Evolutionary conservation across 2,888 invertebrate species (phyloP).

Genomic region (Hoplodrina ambigua): DNA sequence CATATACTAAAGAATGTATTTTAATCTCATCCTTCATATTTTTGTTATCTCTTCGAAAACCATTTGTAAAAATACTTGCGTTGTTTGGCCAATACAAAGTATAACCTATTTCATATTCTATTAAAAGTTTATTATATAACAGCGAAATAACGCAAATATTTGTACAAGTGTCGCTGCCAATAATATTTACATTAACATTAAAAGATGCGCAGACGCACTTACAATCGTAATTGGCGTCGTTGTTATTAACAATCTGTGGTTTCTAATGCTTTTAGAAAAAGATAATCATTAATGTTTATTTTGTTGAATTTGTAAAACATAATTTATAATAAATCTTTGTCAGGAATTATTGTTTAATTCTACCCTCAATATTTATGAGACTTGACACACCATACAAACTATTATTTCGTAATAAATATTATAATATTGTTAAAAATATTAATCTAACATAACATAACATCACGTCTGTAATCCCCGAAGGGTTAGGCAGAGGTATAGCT

Average conservation of each 20-base stretch:
- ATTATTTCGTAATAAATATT: too few species aligned
- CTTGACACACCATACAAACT: too few species aligned
- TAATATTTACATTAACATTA: background rate
- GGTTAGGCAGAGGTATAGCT: too few species aligned
- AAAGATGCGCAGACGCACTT: background rate
- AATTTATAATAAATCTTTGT: slow-evolving; percentile 64
- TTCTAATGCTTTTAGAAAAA: slow-evolving; percentile 42
- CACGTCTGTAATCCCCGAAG: too few species aligned
- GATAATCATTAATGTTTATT: slow-evolving; percentile 30
- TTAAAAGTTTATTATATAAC: background rate
- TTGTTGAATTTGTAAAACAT: slow-evolving; percentile 61
- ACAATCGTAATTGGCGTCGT: background rate
- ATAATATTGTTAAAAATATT: too few species aligned
- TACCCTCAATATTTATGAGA: background rate
- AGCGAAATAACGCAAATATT: background rate
- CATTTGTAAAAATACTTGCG: background rate
- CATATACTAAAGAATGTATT: too few species aligned
- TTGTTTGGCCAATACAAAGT: background rate
- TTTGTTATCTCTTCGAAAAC: too few species aligned
- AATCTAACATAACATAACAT: too few species aligned
- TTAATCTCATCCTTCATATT: too few species aligned
- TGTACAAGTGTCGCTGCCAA: background rate
- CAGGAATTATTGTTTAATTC: slow-evolving; percentile 37
- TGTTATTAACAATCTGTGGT: background rate
- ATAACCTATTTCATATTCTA: background rate